Percentiles rank a stretch among this genome's conserved stretches.
These are phyloP conservation scores for Sylvilagus bachmani DNA, from an alignment of 2,113 vertebrate species.

Conservation along the genomic window DNA sequence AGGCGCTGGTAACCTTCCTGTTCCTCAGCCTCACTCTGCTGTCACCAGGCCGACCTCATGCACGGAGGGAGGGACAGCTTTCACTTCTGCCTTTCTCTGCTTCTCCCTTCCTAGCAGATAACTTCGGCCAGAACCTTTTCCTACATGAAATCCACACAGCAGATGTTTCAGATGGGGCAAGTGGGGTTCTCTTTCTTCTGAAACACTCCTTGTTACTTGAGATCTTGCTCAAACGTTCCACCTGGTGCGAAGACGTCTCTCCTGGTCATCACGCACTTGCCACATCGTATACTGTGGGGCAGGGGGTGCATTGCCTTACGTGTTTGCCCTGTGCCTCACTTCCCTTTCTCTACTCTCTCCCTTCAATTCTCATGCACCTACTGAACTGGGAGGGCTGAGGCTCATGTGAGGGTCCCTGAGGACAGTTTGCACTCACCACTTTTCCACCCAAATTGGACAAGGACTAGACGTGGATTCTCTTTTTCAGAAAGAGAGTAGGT, in stretches of 20 bases:
- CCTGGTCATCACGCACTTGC: background rate
- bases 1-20: background rate
- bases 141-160: background rate
- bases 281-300: fast-evolving
- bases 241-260: background rate
- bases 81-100: background rate
- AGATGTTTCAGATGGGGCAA: background rate
- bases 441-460: slow-evolving; percentile 26
- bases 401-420: background rate
- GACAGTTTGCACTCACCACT: background rate
- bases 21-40: background rate
- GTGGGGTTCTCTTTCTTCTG: background rate
- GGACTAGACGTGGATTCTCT: background rate
- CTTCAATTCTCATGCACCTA: background rate
- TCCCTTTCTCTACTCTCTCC: too few species aligned
- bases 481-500: background rate
- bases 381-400: background rate
- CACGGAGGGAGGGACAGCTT: fast-evolving
- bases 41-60: background rate
- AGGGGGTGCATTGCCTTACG: background rate
- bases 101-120: background rate
- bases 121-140: background rate
- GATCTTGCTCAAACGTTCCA: background rate
- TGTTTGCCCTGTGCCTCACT: background rate
- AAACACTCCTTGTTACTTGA: slow-evolving; percentile 8